phyloP scores from a whole-genome alignment of 2,113 vertebrate species.

The Ailuropoda melanoleuca region DNA sequence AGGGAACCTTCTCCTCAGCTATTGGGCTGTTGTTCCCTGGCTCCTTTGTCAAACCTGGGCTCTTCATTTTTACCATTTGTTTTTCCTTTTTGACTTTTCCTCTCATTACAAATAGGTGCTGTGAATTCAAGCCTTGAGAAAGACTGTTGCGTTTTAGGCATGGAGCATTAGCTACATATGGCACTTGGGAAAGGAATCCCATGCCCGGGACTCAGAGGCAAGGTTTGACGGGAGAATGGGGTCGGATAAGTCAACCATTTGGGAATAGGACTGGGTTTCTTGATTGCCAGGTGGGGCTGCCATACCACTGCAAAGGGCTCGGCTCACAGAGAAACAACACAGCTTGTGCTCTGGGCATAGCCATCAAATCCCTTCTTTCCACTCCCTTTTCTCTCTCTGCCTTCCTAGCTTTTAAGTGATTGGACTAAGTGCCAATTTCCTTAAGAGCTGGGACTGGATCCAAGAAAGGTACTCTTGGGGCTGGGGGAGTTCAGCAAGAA shows the following conservation, averaged over 20 bases:
- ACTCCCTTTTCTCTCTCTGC: background rate
- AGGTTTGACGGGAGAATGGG: background rate
- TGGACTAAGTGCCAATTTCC: background rate
- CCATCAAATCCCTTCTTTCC: background rate
- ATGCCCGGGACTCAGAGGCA: background rate
- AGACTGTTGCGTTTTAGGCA: background rate
- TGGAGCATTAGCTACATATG: accelerated
- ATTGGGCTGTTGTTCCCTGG: background rate
- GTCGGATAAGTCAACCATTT: background rate
- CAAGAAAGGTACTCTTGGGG: background rate
- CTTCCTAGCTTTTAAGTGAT: background rate
- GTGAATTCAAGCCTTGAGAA: background rate
- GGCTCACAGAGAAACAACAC: background rate
- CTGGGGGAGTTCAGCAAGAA: background rate
- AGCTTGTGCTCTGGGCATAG: background rate
- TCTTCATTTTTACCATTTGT: constrained; percentile 9
- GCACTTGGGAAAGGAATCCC: background rate
- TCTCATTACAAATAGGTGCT: background rate
- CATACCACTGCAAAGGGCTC: background rate
- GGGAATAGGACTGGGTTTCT: background rate
- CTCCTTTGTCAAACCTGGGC: background rate
- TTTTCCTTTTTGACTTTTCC: background rate
- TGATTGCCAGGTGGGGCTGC: background rate
- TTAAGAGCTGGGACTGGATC: background rate
- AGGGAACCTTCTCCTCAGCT: constrained; percentile 22